Conservation (phyloP, 1,140 invertebrate species). For the Drosophila nigromelanica region DNA sequence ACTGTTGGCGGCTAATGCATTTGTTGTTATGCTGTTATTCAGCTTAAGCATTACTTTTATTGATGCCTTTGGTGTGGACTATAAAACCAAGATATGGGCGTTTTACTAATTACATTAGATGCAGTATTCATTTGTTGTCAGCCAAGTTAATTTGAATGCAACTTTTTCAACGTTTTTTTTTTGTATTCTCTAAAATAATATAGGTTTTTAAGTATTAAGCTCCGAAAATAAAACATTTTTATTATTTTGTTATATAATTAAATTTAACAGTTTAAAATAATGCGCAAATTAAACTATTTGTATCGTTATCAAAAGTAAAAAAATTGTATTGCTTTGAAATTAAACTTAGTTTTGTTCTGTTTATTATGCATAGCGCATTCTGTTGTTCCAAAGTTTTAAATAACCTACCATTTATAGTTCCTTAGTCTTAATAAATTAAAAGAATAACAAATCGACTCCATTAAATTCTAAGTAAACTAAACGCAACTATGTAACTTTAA, state of each 20-base stretch:
- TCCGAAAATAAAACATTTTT: background rate
- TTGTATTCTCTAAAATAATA: too few relatives aligned
- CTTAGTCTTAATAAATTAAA: background rate
- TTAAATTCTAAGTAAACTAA: too few relatives aligned
- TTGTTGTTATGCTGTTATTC: constrained; percentile 30
- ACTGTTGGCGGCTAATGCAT: constrained; percentile 54
- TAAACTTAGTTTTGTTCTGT: background rate
- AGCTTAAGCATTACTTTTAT: constrained; percentile 35
- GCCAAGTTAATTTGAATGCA: too few relatives aligned
- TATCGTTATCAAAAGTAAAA: too few relatives aligned
- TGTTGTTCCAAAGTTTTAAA: background rate
- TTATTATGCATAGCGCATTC: background rate
- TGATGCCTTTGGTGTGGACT: constrained; percentile 33
- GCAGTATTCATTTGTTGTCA: background rate
- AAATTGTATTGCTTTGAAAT: background rate
- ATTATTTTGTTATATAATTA: background rate
- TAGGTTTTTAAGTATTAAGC: background rate
- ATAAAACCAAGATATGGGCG: constrained; percentile 2
- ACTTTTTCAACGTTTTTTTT: too few relatives aligned
- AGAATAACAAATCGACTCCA: too few relatives aligned
- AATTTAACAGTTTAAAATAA: too few relatives aligned
- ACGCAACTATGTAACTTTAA: background rate
- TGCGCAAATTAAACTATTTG: too few relatives aligned
- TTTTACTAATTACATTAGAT: constrained; percentile 7
- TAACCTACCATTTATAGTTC: background rate